These are phyloP conservation scores for Erpobdella octoculata DNA, from an alignment of 2,888 invertebrate genomes.

Conservation along the genomic window DNA sequence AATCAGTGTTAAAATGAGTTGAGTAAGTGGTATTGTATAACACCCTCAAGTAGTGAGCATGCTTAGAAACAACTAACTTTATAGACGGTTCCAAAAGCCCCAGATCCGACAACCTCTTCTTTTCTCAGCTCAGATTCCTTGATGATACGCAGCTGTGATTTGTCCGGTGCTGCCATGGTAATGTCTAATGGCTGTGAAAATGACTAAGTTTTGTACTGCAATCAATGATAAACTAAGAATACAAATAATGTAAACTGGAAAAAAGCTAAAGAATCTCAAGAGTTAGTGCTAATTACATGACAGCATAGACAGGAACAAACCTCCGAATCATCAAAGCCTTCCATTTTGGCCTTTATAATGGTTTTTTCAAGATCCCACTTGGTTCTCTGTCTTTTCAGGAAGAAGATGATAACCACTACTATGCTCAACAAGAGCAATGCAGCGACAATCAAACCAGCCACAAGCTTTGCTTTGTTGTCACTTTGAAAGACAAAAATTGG, in stretches of 20 bases:
- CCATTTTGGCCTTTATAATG: slow-evolving; percentile 76
- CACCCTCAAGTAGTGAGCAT: not conserved
- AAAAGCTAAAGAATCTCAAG: no score
- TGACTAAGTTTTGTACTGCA: no score
- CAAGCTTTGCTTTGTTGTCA: slow-evolving; percentile 23
- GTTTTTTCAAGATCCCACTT: slow-evolving; percentile 82
- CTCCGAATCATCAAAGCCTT: slow-evolving; percentile 66
- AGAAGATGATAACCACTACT: slow-evolving; percentile 45
- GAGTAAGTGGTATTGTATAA: not conserved
- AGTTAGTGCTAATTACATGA: no score
- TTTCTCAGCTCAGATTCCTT: slow-evolving; percentile 84
- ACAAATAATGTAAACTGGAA: no score
- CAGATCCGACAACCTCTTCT: slow-evolving; percentile 84
- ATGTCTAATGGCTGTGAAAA: not conserved
- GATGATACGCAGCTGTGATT: slow-evolving; percentile 81
- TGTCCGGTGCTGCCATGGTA: slow-evolving; percentile 65
- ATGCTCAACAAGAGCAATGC: slow-evolving; percentile 51
- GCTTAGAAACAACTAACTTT: slow-evolving; percentile 56
- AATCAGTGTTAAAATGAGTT: no score
- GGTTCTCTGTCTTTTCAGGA: slow-evolving; percentile 66
- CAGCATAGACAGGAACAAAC: no score
- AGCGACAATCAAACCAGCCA: slow-evolving; percentile 54
- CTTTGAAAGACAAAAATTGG: no score
- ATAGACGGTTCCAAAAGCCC: slow-evolving; percentile 92
- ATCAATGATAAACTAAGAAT: no score